phyloP scores from a whole-genome alignment of 1,140 invertebrate genomes.

The Drosophila quadrilineata region DNA sequence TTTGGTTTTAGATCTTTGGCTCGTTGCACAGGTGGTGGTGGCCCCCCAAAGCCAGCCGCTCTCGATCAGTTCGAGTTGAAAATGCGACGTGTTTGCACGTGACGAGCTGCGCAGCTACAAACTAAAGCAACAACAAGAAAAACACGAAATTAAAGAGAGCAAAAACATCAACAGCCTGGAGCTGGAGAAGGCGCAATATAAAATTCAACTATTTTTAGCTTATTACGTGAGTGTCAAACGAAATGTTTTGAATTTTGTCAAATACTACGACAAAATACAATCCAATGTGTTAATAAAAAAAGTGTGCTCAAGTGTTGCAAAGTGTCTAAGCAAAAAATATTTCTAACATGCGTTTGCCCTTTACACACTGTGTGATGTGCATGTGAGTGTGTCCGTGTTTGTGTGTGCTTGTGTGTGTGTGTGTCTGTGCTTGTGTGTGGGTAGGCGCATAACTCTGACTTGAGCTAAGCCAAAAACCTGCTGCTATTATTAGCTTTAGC shows the following conservation, averaged over 20 bases:
- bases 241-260: constrained; percentile 55
- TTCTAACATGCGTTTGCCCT: constrained; percentile 49
- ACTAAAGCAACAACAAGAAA: constrained; percentile 29
- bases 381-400: constrained; percentile 15
- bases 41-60: constrained; percentile 7
- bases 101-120: constrained; percentile 21
- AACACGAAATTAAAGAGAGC: constrained; percentile 9
- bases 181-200: constrained; percentile 30
- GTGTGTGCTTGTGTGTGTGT: neutral
- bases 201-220: constrained; percentile 77
- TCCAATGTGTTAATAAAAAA: constrained; percentile 28
- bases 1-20: constrained; percentile 39
- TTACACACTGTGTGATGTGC: constrained; percentile 21
- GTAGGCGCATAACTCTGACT: constrained; percentile 46
- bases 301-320: constrained; percentile 10
- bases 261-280: constrained; percentile 5
- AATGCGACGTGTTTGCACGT: constrained; percentile 51
- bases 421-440: constrained; percentile 28
- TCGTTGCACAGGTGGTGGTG: constrained; percentile 67
- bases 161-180: constrained; percentile 26
- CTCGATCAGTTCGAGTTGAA: constrained; percentile 62
- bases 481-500: constrained; percentile 77
- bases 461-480: constrained; percentile 65
- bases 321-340: constrained; percentile 16
- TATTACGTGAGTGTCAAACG: constrained; percentile 75